phyloP scores from a whole-genome alignment of 2,888 invertebrate genomes.

The Spialia ferax region DNA sequence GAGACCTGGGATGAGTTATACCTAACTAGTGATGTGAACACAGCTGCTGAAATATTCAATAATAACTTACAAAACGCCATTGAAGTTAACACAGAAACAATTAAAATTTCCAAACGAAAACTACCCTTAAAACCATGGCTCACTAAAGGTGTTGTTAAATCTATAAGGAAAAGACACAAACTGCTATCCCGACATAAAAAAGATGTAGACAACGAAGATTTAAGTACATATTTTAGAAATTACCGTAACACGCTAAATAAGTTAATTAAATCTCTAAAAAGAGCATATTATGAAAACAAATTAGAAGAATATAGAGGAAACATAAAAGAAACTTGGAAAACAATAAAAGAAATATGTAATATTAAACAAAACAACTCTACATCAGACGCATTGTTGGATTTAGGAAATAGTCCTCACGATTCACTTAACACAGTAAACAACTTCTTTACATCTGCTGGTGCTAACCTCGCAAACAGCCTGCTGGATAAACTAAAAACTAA shows the following conservation, averaged over 20 bases:
- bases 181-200: not conserved
- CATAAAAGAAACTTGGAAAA: not conserved
- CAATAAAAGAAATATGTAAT: constrained; percentile 2
- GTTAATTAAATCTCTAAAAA: not conserved
- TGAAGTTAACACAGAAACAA: not conserved
- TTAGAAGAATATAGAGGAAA: not conserved
- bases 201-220: not conserved
- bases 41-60: not conserved
- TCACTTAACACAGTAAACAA: not conserved
- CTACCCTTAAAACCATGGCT: not conserved
- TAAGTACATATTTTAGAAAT: not conserved
- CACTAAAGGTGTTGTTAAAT: not conserved
- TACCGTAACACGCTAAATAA: not conserved
- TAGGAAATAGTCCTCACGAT: not conserved
- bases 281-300: not conserved
- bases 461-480: not conserved
- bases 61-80: not conserved
- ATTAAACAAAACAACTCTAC: not conserved
- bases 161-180: not conserved
- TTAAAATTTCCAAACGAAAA: not conserved
- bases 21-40: not conserved
- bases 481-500: not conserved
- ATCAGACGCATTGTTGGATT: not conserved
- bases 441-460: not conserved
- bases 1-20: not conserved